phyloP scores from a whole-genome alignment of 2,113 vertebrate species.

The Rhynchomys soricoides region DNA sequence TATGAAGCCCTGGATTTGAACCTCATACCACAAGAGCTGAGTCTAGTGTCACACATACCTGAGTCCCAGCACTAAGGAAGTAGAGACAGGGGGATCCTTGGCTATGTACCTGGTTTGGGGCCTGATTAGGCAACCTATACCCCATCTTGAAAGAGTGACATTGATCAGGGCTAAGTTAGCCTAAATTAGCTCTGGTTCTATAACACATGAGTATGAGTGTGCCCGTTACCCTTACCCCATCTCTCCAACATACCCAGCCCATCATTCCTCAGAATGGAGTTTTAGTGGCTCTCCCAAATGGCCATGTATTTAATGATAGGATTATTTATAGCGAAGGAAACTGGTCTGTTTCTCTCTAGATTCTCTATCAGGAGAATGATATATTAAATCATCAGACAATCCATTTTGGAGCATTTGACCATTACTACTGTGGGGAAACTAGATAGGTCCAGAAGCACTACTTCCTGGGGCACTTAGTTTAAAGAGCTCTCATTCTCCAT shows the following conservation, averaged over 20 bases:
- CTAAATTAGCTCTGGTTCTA: conserved; percentile 19
- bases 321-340: conserved; percentile 46
- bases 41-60: neutral
- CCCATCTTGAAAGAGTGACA: neutral
- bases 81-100: neutral
- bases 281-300: conserved; percentile 28
- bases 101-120: neutral
- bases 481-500: conserved; percentile 43
- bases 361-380: conserved; percentile 13
- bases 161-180: neutral
- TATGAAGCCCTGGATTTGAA: neutral
- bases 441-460: conserved; percentile 1
- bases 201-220: neutral
- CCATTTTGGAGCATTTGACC: conserved; percentile 18
- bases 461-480: conserved; percentile 53
- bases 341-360: conserved; percentile 5
- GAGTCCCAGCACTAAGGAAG: neutral
- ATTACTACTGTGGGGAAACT: neutral
- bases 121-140: neutral
- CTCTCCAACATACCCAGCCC: neutral
- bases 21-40: neutral
- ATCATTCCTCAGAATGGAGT: conserved; percentile 18
- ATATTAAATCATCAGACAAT: neutral
- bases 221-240: neutral
- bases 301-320: conserved; percentile 41